Base-by-base conservation (phyloP, 2,797 vertebrate genomes). In the Mus caroli region DNA sequence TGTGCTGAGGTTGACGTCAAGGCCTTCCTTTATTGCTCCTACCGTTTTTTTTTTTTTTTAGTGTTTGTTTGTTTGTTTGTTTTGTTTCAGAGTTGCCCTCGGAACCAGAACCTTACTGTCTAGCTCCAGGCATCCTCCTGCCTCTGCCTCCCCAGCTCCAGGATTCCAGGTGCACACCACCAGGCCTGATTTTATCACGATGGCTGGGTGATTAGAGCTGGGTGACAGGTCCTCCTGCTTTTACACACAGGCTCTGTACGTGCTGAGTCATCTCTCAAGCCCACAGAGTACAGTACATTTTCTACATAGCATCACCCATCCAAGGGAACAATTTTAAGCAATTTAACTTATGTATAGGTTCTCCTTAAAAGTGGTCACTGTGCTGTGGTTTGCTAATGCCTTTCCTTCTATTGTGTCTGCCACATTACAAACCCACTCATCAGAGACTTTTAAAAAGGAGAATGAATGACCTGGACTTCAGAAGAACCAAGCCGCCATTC, bases 391-490 rank as follows among this genome's bases (percentile, higher is more conserved):
- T 85, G 28, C 22, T 86, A 83, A 78, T 52, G 54, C 28, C 83
- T 58, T 96, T 40, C 37, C 52, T 92, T 14, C 7, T 8, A 79
- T 31, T 22, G 31, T 62, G 40, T 78, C 84, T 87, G 37, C 31
- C 46, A 75, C 28, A 56, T 22, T 93, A 75, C 43, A 73, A 92
- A 92, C 20, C 19, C 19, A n/a, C 62, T n/a, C 31, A 9, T 13
- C 28, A 67, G 78, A 71, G 26, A 40, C 71, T 90, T 85, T 96
- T 82, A 89, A 93, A 3, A 78, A 89, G 96, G 52, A 62, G 73
- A 26, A 28, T 3, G 80, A 92, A 69, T 14, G 34, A 88, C 58
- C 12, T 15, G 24, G 34, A 88, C 43, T 92, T 95, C 0, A 64
- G 40, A 26, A 69, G 22, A 31, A 88, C 58, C n/a, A 76, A 58